A percentile compares a stretch with the other conserved stretches of the same genome.
Evolutionary conservation across 2,888 invertebrate genomes (phyloP).

Genomic region (Lordiphosa andalusiaca): DNA sequence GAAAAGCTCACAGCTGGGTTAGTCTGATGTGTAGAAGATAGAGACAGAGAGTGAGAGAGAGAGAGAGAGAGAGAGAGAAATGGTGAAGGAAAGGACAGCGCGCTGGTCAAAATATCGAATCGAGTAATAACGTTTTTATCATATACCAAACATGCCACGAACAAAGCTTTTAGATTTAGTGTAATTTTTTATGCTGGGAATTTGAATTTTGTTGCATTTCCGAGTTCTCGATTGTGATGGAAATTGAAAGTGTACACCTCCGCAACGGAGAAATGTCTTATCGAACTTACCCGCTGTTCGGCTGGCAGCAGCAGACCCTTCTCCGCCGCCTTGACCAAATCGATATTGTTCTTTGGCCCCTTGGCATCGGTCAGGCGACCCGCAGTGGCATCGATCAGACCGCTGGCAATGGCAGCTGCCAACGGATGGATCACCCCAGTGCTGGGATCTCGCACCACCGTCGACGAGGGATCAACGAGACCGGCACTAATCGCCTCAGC

Average conservation of each 20-base stretch:
- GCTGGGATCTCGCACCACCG: conserved; percentile 88
- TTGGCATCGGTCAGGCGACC: conserved; percentile 85
- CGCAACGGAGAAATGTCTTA: conserved; percentile 8
- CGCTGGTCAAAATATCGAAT: conserved; percentile 50
- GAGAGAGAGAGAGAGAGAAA: conserved; percentile 31
- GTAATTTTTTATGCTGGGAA: conserved; percentile 41
- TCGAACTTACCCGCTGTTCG: conserved; percentile 93
- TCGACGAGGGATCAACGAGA: conserved; percentile 91
- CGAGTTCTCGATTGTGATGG: conserved; percentile 32
- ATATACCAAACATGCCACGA: conserved; percentile 67
- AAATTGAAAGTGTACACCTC: conserved; percentile 38
- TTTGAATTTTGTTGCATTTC: conserved; percentile 49
- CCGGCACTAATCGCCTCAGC: conserved; percentile 88
- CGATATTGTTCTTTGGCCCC: conserved; percentile 81
- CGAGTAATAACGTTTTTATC: conserved; percentile 29
- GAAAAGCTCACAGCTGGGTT: conserved; percentile 43
- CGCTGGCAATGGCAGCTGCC: conserved; percentile 87
- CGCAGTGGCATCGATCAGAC: conserved; percentile 87
- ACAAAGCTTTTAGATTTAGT: conserved; percentile 47
- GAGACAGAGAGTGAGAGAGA: conserved; percentile 26
- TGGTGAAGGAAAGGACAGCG: conserved; percentile 41
- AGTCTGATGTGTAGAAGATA: conserved; percentile 49
- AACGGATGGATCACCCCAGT: conserved; percentile 88
- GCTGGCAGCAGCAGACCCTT: conserved; percentile 94
- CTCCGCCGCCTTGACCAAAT: conserved; percentile 92